Conservation (phyloP, 1,140 invertebrate species). For the Bombus soroeensis region DNA sequence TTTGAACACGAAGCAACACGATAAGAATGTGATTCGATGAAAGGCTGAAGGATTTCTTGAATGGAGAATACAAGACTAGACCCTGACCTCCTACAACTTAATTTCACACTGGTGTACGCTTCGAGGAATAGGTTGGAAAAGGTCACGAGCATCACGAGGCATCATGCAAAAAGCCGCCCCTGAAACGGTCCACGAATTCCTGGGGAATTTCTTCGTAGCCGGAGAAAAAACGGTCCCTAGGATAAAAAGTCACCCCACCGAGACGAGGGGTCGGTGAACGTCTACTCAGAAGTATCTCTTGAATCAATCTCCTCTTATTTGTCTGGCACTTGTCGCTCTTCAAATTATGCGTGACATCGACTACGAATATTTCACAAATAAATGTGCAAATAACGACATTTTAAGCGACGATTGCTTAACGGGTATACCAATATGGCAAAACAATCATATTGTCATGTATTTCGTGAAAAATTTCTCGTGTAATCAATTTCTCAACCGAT, state of each 20-base stretch:
- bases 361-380: not conserved
- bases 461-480: not conserved
- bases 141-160: constrained; percentile 73
- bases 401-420: not conserved
- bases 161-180: constrained; percentile 79
- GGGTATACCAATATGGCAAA: not conserved
- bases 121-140: constrained; percentile 73
- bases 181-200: constrained; percentile 74
- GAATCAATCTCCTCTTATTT: constrained; percentile 41
- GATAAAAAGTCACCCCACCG: constrained; percentile 76
- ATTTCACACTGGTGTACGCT: constrained; percentile 53
- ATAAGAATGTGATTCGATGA: not conserved
- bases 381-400: not conserved
- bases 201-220: constrained; percentile 63
- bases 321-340: constrained; percentile 7
- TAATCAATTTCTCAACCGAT: not conserved
- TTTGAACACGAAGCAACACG: not conserved
- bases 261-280: constrained; percentile 61
- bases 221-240: constrained; percentile 53
- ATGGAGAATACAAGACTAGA: constrained; percentile 21
- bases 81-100: constrained; percentile 62
- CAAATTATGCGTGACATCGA: constrained; percentile 7
- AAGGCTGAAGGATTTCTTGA: not conserved
- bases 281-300: constrained; percentile 50
- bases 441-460: not conserved